These are phyloP conservation scores for Pyxicephalus adspersus DNA, from an alignment of 2,113 vertebrate species.

Conservation along the genomic window DNA sequence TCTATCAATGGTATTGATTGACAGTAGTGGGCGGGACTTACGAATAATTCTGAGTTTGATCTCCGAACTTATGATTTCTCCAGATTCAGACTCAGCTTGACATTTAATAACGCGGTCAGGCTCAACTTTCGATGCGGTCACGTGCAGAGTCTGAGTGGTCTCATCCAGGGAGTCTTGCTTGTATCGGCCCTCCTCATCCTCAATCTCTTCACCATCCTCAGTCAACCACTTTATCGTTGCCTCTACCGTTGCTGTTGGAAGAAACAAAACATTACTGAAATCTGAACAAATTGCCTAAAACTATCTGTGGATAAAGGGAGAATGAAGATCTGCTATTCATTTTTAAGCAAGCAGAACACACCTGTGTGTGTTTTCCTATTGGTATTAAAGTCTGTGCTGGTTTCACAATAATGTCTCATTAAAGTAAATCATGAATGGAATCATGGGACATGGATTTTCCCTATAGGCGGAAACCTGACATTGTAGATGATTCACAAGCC, in stretches of 20 bases:
- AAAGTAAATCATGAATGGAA: too few relatives aligned
- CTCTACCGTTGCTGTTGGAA: not conserved
- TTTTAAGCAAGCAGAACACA: too few relatives aligned
- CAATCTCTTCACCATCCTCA: not conserved
- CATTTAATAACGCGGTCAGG: conserved; percentile 11
- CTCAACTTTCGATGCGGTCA: not conserved
- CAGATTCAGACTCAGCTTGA: conserved; percentile 4
- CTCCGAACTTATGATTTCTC: not conserved
- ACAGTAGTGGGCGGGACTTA: not conserved
- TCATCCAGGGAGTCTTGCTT: not conserved
- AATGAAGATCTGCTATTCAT: too few relatives aligned
- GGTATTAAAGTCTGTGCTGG: too few relatives aligned
- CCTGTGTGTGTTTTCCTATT: too few relatives aligned
- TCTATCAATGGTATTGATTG: too few relatives aligned
- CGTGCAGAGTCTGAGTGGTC: not conserved
- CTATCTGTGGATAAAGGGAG: too few relatives aligned
- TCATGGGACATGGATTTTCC: too few relatives aligned
- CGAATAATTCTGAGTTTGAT: conserved; percentile 13
- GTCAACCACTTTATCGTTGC: conserved; percentile 15
- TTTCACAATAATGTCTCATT: too few relatives aligned
- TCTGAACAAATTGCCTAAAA: too few relatives aligned
- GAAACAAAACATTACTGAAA: not conserved
- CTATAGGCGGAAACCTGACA: too few relatives aligned
- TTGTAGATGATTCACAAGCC: too few relatives aligned
- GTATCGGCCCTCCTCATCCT: conserved; percentile 4